These are phyloP conservation scores for Notarius quadriscutis DNA, from an alignment of 2,113 vertebrate genomes.

Conservation along the genomic window DNA sequence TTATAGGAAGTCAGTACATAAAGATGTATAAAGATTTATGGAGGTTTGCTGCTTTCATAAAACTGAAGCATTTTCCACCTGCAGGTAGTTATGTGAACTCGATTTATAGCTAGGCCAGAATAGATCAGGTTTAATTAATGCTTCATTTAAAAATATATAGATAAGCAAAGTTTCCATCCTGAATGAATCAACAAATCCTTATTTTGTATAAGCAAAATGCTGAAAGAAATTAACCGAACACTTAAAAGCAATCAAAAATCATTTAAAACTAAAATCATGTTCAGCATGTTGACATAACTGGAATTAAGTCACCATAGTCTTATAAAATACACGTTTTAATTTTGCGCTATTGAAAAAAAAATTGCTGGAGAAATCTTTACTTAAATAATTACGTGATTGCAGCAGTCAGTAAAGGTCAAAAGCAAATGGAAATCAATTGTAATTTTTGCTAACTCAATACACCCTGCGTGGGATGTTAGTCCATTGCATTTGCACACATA, in stretches of 20 bases:
- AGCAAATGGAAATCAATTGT: background rate
- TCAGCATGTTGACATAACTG: background rate
- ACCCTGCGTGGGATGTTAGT: background rate
- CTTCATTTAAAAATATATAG: background rate
- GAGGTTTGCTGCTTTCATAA: background rate
- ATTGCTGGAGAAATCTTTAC: background rate
- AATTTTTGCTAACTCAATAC: constrained; percentile 7
- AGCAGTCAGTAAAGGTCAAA: background rate
- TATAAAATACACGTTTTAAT: background rate
- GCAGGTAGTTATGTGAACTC: background rate
- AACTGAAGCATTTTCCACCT: background rate
- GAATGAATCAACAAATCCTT: background rate
- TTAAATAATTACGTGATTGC: background rate
- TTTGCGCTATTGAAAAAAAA: background rate
- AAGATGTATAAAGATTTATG: background rate
- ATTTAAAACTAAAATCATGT: background rate
- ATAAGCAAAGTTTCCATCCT: background rate
- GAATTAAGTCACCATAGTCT: background rate
- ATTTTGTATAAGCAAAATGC: background rate
- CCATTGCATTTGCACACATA: background rate
- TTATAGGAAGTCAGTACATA: background rate
- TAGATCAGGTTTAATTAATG: background rate
- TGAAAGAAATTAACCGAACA: background rate
- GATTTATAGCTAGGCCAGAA: background rate
- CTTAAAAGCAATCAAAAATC: background rate